Conservation (phyloP, 2,113 vertebrate species). For the Aplodontia rufa region DNA sequence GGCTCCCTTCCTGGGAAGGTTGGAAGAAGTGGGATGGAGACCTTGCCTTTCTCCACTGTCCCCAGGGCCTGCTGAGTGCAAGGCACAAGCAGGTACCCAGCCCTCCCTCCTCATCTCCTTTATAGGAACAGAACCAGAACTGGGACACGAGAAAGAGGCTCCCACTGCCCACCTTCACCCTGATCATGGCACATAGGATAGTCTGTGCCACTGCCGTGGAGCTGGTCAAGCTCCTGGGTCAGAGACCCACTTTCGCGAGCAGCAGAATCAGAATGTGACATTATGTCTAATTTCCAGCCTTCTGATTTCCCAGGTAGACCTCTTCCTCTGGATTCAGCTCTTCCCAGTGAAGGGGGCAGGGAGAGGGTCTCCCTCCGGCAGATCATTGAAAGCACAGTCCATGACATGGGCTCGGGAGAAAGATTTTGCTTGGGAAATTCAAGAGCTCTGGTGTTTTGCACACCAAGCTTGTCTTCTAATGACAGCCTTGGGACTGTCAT, state of each 20-base stretch:
- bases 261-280: not conserved
- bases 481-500: slow-evolving; percentile 71
- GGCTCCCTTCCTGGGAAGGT: not conserved
- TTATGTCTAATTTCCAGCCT: slow-evolving; percentile 31
- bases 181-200: not conserved
- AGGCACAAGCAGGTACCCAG: not conserved
- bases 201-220: not conserved
- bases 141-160: not conserved
- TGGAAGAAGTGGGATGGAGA: not conserved
- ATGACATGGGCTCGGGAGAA: slow-evolving; percentile 47
- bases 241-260: not conserved
- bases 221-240: not conserved
- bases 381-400: not conserved
- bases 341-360: not conserved
- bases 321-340: slow-evolving; percentile 26
- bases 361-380: not conserved
- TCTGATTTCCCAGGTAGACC: not conserved
- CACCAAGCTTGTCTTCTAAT: slow-evolving; percentile 64
- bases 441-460: slow-evolving; percentile 29
- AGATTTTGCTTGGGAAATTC: slow-evolving; percentile 15
- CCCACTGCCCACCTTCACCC: not conserved
- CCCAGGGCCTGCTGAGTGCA: slow-evolving; percentile 6
- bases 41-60: not conserved
- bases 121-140: too few relatives aligned
- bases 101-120: not conserved